Percentiles rank a stretch among this genome's conserved stretches.
Evolutionary conservation across 1,140 invertebrate genomes (phyloP).

Genomic region (Euwallacea similis): DNA sequence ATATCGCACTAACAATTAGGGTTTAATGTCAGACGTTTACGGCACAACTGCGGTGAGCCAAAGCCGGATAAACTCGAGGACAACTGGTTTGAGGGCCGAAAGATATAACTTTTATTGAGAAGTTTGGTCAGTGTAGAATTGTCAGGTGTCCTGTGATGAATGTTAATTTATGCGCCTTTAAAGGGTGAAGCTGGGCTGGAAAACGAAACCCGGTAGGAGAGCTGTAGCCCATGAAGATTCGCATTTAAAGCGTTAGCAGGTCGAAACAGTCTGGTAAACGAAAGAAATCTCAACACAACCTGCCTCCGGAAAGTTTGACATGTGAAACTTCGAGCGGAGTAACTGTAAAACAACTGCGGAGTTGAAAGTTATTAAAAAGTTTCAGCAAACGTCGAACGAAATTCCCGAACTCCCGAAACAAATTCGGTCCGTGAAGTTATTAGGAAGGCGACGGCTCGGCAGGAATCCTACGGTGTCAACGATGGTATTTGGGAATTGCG

Average conservation of each 20-base stretch:
- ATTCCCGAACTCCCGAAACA: neutral
- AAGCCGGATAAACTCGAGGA: constrained; percentile 1
- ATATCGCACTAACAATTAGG: constrained; percentile 16
- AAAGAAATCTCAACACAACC: neutral
- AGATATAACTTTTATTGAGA: too few relatives aligned
- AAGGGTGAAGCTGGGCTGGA: too few relatives aligned
- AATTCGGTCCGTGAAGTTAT: neutral
- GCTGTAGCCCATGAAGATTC: too few relatives aligned
- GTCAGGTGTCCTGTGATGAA: too few relatives aligned
- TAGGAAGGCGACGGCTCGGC: neutral
- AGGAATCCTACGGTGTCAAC: constrained; percentile 4
- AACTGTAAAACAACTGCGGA: neutral
- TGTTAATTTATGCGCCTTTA: too few relatives aligned
- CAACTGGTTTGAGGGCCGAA: too few relatives aligned
- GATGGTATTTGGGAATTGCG: constrained; percentile 1
- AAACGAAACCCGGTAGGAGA: too few relatives aligned
- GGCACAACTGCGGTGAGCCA: constrained; percentile 8
- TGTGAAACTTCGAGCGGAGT: neutral
- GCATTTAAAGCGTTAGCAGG: too few relatives aligned
- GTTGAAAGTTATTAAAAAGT: constrained; percentile 6
- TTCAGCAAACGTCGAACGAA: constrained; percentile 2
- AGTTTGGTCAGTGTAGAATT: too few relatives aligned
- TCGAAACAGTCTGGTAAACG: too few relatives aligned
- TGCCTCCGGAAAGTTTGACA: neutral
- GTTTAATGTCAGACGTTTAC: constrained; percentile 18